phyloP scores from a whole-genome alignment of 2,888 invertebrate species.

The Melieria omissa region DNA sequence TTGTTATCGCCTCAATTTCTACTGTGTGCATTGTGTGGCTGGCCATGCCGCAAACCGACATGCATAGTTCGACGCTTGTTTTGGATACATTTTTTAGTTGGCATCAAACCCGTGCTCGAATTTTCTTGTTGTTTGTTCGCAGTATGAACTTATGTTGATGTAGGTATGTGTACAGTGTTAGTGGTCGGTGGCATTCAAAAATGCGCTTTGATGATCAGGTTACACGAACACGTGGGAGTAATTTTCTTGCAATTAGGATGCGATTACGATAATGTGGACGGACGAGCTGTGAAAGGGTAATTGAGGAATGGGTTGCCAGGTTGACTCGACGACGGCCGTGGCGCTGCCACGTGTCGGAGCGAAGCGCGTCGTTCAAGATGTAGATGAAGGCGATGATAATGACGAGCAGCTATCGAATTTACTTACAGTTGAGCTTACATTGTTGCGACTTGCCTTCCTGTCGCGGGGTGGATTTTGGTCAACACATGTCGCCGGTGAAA shows the following conservation, averaged over 20 bases:
- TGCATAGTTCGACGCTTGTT: too few relatives aligned
- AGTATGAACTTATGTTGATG: too few relatives aligned
- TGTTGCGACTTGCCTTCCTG: conserved; percentile 17
- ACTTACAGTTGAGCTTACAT: background rate
- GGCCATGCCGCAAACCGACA: too few relatives aligned
- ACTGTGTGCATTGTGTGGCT: too few relatives aligned
- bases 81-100: too few relatives aligned
- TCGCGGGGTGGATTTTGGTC: conserved; percentile 27
- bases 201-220: conserved; percentile 59
- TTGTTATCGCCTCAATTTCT: too few relatives aligned
- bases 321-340: conserved; percentile 7
- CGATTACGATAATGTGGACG: conserved; percentile 61
- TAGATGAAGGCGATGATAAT: background rate
- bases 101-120: background rate
- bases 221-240: conserved; percentile 66
- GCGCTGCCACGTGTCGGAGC: conserved; percentile 31
- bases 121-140: background rate
- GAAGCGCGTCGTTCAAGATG: background rate
- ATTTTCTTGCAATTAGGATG: conserved; percentile 67
- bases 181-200: conserved; percentile 24
- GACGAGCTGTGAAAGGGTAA: conserved; percentile 62
- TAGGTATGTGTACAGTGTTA: background rate
- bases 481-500: background rate
- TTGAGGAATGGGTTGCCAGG: conserved; percentile 57
- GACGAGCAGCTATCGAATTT: too few relatives aligned